phyloP scores from a whole-genome alignment of 2,888 invertebrate species.

The Melipona beecheii region DNA sequence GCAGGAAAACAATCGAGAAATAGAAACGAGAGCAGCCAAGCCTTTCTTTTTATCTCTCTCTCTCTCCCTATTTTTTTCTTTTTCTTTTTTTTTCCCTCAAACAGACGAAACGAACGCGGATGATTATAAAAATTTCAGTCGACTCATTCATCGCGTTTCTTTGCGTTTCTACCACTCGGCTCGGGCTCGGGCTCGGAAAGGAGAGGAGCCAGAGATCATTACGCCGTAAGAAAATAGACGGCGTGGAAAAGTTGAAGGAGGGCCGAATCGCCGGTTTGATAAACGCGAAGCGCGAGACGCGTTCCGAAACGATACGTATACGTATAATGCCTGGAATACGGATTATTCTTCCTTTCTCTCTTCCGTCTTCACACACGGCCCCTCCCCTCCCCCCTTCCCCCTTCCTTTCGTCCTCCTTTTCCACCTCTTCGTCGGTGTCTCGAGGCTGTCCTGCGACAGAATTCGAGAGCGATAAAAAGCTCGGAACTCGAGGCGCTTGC shows the following conservation, averaged over 20 bases:
- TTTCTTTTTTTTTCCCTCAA: neutral
- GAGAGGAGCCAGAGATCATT: slow-evolving; percentile 43
- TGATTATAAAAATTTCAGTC: slow-evolving; percentile 45
- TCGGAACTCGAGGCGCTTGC: slow-evolving; percentile 54
- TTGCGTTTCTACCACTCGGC: slow-evolving; percentile 7
- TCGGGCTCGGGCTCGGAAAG: neutral
- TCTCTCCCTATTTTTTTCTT: no score
- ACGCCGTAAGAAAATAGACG: slow-evolving; percentile 43
- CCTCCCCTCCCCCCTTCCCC: neutral
- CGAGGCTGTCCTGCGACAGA: slow-evolving; percentile 48
- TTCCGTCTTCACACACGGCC: neutral
- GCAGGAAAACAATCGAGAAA: neutral
- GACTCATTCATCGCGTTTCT: slow-evolving; percentile 30
- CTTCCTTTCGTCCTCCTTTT: slow-evolving; percentile 15
- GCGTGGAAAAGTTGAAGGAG: slow-evolving; percentile 35
- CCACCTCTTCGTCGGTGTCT: slow-evolving; percentile 22
- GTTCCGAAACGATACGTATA: slow-evolving; percentile 50
- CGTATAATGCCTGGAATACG: no score
- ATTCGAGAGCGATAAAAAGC: slow-evolving; percentile 66
- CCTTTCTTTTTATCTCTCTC: no score
- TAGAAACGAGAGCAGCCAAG: neutral
- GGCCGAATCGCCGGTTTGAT: slow-evolving; percentile 44
- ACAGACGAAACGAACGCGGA: slow-evolving; percentile 3
- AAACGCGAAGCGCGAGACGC: slow-evolving; percentile 37
- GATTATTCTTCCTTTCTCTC: slow-evolving; percentile 22